phyloP scores from a whole-genome alignment of 2,797 vertebrate species.

The Loris lydekkerianus region DNA sequence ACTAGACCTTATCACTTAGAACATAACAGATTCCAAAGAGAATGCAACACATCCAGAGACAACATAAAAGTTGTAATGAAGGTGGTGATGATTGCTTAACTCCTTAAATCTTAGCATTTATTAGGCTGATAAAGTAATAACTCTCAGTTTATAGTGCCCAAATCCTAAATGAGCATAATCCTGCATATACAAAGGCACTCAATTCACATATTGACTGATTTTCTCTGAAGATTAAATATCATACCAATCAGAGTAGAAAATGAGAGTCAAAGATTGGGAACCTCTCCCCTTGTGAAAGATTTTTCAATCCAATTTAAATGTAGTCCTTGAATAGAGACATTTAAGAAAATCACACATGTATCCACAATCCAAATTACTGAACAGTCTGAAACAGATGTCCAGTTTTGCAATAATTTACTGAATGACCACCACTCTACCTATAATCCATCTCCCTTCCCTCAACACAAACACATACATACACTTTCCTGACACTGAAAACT shows the following conservation, averaged over 20 bases:
- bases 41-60: background rate
- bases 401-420: background rate
- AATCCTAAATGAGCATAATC: constrained; percentile 43
- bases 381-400: background rate
- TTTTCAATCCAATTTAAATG: constrained; percentile 13
- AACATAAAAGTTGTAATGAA: constrained; percentile 28
- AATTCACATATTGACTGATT: background rate
- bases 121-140: constrained; percentile 52
- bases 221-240: constrained; percentile 30
- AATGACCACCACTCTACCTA: background rate
- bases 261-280: background rate
- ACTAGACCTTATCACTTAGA: constrained; percentile 12
- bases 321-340: constrained; percentile 24
- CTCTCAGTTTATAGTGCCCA: background rate
- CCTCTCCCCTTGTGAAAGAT: constrained; percentile 23
- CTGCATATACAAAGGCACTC: background rate
- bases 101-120: constrained; percentile 50
- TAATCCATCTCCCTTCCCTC: background rate
- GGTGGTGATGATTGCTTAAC: background rate
- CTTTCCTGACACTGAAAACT: background rate
- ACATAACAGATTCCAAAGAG: constrained; percentile 25
- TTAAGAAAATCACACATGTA: background rate
- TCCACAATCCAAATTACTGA: background rate
- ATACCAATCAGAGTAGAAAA: constrained; percentile 28
- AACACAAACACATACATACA: background rate